These are phyloP conservation scores for Hyppa rectilinea DNA, from an alignment of 2,888 invertebrate species.

Conservation along the genomic window DNA sequence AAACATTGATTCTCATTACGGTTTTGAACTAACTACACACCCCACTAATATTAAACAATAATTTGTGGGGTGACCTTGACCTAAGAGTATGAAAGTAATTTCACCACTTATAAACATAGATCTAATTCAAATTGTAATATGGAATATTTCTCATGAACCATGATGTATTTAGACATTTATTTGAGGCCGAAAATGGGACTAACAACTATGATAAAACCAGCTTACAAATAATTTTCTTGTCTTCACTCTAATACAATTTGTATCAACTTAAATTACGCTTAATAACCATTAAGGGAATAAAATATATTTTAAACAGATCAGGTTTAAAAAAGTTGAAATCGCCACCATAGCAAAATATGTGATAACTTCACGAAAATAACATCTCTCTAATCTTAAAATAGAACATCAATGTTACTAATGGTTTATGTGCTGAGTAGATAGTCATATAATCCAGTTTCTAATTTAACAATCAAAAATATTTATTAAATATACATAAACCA, in stretches of 20 bases:
- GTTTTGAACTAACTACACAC: constrained; percentile 21
- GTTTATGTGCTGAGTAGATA: constrained; percentile 56
- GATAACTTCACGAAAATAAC: constrained; percentile 49
- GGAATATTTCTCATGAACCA: constrained; percentile 25
- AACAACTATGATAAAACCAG: constrained; percentile 36
- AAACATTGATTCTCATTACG: constrained; percentile 26
- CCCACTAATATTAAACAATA: constrained; percentile 29
- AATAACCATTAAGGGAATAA: constrained; percentile 25
- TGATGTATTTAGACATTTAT: constrained; percentile 19
- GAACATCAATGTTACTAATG: constrained; percentile 64
- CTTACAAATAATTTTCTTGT: constrained; percentile 18
- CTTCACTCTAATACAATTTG: constrained; percentile 31
- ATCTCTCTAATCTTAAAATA: constrained; percentile 52
- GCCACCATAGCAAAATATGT: constrained; percentile 45
- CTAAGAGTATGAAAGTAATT: constrained; percentile 14
- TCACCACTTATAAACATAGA: constrained; percentile 5
- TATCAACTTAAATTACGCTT: constrained; percentile 48
- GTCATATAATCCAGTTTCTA: constrained; percentile 41
- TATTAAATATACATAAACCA: constrained; percentile 62
- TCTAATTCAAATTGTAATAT: constrained; percentile 6
- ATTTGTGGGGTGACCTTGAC: constrained; percentile 30
- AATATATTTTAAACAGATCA: constrained; percentile 37
- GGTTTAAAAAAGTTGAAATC: constrained; percentile 40
- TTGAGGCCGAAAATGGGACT: constrained; percentile 20
- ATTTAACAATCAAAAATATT: constrained; percentile 57